Percentiles rank a stretch among this genome's conserved stretches.
Conservation (phyloP, 2,888 invertebrate genomes). For the Acanthoscelides obtectus region DNA sequence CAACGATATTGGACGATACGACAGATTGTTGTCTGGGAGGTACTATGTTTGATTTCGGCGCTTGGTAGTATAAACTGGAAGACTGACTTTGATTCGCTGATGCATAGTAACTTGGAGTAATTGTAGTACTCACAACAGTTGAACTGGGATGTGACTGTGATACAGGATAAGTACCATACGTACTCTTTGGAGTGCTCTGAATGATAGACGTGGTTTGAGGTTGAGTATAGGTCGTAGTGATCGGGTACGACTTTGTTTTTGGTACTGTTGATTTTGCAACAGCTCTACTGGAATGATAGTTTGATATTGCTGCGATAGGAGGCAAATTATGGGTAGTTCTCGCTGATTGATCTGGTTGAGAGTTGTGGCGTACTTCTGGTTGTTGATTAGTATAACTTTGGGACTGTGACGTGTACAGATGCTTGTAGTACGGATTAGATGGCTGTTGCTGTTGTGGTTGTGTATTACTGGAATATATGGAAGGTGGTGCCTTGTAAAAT, state of each 20-base stretch:
- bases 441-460: constrained; percentile 16
- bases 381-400: constrained; percentile 8
- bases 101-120: constrained; percentile 23
- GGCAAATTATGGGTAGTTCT: constrained; percentile 51
- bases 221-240: constrained; percentile 21
- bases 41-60: constrained; percentile 16
- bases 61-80: constrained; percentile 43
- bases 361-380: neutral
- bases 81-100: constrained; percentile 40
- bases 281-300: constrained; percentile 48
- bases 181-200: constrained; percentile 16
- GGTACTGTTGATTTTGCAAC: constrained; percentile 34
- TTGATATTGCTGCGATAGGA: constrained; percentile 51
- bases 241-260: constrained; percentile 15
- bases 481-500: constrained; percentile 19
- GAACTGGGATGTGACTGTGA: constrained; percentile 14
- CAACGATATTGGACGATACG: constrained; percentile 11
- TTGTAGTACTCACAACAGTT: constrained; percentile 30
- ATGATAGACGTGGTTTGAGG: constrained; percentile 20
- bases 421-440: constrained; percentile 22
- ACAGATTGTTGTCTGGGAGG: constrained; percentile 11
- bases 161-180: constrained; percentile 4
- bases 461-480: constrained; percentile 15
- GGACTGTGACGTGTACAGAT: constrained; percentile 20
- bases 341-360: constrained; percentile 7